Evolutionary conservation across 1,140 invertebrate genomes (phyloP).

Genomic region (Drosophila pachea): DNA sequence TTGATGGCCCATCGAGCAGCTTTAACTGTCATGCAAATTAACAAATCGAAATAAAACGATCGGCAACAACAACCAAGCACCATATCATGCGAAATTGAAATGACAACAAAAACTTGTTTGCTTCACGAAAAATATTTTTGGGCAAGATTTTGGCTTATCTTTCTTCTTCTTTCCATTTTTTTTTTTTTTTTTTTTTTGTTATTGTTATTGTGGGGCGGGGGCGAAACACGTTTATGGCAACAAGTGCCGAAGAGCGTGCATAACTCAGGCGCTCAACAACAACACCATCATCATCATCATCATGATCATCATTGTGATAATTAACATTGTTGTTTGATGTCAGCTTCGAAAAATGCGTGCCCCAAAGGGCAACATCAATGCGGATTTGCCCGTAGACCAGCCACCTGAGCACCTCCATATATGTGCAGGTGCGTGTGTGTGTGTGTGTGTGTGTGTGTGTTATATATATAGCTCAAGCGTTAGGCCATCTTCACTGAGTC

Average conservation of each 20-base stretch:
- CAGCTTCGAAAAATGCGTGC: conserved; percentile 50
- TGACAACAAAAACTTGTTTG: conserved; percentile 32
- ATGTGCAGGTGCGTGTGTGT: background rate
- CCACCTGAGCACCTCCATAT: too few relatives aligned
- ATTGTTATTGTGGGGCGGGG: conserved; percentile 28
- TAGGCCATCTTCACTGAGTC: background rate
- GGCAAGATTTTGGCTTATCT: conserved; percentile 26
- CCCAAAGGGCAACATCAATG: conserved; percentile 15
- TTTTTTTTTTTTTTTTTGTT: too few relatives aligned
- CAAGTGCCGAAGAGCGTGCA: conserved; percentile 47
- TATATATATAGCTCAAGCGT: background rate
- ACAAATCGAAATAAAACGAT: background rate
- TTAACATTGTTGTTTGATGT: conserved; percentile 34
- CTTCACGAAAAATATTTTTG: conserved; percentile 13
- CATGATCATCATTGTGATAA: conserved; percentile 16
- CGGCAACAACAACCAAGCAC: background rate
- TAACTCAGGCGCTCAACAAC: background rate
- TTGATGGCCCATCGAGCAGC: conserved; percentile 27
- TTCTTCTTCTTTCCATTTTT: too few relatives aligned
- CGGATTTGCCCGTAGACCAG: too few relatives aligned
- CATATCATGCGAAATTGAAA: conserved; percentile 17
- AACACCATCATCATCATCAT: too few relatives aligned
- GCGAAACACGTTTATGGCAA: conserved; percentile 62
- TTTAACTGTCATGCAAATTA: conserved; percentile 44
- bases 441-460: background rate